Evolutionary conservation across 2,888 invertebrate species (phyloP), one percentile per base, ranked within the genome.

Genomic region (Anthophora plumipes): DNA sequence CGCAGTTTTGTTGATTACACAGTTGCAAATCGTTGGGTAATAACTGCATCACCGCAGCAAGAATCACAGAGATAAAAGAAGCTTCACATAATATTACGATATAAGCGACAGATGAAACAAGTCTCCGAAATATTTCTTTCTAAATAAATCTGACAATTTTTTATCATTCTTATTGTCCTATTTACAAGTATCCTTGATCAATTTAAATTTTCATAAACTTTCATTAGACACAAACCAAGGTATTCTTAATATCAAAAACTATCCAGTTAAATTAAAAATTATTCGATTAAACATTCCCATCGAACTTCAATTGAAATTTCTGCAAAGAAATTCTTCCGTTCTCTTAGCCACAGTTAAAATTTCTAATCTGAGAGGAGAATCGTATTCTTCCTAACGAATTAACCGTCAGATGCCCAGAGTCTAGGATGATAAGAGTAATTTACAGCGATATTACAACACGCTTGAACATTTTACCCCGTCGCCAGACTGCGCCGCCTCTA

Each of bases 371-470:
- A 31, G 31, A 31, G 2, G 31, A 31, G 3, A 4, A 9, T 20
- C n/a, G 12, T 39, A 17, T 64, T 77, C 64, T 22, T n/a, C 8
- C 17, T 39, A 31, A 54, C 52, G 48, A 54, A 39, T n/a, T 31
- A 31, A 52, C 57, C 74, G 67, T 74, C 70, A 64, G 55, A 11
- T 67, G 55, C 63, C 64, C 70, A 67, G 84, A 66, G 37, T 22
- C 14, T 11, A 14, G 11, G 50, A 52, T 64, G 80, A 87, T 87
- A 87, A 86, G 73, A 61, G 55, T 79, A 87, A 85, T 86, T 87
- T 87, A 83, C 79, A 87, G 68, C 77, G 74, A 72, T 20, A 69
- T 59, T 66, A 71, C 79, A 67, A 46, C 69, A 59, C 64, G 70
- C 82, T 64, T 37, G 17, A 52, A 54, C 67, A 66, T 25, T 67